These are phyloP conservation scores for Rhinoptilus africanus DNA, from an alignment of 2,113 vertebrate genomes.

Conservation along the genomic window DNA sequence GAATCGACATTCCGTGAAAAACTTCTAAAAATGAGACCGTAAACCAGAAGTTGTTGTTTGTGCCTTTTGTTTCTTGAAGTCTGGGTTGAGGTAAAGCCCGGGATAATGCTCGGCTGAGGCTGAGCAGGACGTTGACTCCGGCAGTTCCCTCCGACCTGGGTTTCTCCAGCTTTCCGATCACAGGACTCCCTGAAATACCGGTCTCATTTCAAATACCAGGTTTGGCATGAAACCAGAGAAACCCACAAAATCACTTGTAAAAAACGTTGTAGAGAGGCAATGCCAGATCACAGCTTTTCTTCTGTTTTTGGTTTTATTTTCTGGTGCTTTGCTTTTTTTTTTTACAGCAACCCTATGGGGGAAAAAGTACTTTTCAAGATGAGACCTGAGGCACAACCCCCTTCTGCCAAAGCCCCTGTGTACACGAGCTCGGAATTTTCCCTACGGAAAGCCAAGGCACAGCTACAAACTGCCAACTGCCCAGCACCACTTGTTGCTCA, in stretches of 20 bases:
- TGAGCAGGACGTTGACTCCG: background rate
- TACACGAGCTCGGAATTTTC: background rate
- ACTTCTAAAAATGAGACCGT: background rate
- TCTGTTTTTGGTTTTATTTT: no score
- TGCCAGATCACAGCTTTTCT: background rate
- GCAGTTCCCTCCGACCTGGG: fast-evolving
- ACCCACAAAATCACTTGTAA: background rate
- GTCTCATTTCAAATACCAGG: background rate
- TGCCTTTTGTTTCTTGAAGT: background rate
- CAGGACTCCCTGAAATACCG: background rate
- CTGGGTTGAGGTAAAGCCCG: background rate
- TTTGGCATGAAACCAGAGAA: background rate
- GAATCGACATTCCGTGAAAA: background rate
- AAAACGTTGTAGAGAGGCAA: background rate
- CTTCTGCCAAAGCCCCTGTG: fast-evolving
- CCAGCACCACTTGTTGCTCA: fast-evolving
- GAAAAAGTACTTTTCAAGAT: background rate
- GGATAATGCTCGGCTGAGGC: background rate
- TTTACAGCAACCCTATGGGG: background rate
- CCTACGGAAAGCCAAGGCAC: fast-evolving
- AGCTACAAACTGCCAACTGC: fast-evolving
- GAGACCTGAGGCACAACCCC: background rate
- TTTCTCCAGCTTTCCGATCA: background rate
- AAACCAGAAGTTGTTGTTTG: background rate
- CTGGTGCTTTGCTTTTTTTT: no score